phyloP scores from a whole-genome alignment of 2,113 vertebrate species.

The Austrofundulus limnaeus region DNA sequence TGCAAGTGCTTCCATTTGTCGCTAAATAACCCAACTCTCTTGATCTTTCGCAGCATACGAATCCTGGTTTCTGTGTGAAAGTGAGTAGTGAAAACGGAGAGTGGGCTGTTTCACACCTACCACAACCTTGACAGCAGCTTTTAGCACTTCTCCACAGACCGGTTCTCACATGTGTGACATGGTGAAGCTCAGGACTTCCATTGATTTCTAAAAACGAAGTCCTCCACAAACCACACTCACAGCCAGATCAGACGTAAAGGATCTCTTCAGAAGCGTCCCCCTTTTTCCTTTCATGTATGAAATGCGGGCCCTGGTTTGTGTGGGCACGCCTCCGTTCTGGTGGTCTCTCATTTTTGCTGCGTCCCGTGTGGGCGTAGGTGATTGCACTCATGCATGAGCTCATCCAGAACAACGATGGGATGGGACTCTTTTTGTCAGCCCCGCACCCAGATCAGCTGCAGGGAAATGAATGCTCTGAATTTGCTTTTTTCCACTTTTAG shows the following conservation, averaged over 20 bases:
- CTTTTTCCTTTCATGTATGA: slow-evolving; percentile 60
- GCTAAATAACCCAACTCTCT: slow-evolving; percentile 18
- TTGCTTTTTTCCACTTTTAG: no score
- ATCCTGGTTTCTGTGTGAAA: slow-evolving; percentile 39
- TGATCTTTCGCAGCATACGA: slow-evolving; percentile 21
- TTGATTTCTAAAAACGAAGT: slow-evolving; percentile 58
- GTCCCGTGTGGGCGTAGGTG: slow-evolving; percentile 39
- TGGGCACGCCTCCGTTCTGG: slow-evolving; percentile 32
- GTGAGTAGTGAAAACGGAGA: slow-evolving; percentile 48
- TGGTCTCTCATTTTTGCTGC: slow-evolving; percentile 32
- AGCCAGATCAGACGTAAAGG: slow-evolving; percentile 64
- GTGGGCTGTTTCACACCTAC: slow-evolving; percentile 63
- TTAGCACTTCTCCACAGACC: slow-evolving; percentile 57
- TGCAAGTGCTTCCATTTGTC: slow-evolving; percentile 37
- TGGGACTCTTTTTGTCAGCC: slow-evolving; percentile 25
- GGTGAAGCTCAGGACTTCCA: slow-evolving; percentile 60
- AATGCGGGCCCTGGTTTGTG: slow-evolving; percentile 22
- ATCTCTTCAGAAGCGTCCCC: slow-evolving; percentile 57
- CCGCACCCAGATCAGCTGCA: slow-evolving; percentile 59
- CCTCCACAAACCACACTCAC: slow-evolving; percentile 46
- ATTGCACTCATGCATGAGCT: slow-evolving; percentile 43
- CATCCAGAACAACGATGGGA: slow-evolving; percentile 37
- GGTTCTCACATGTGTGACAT: slow-evolving; percentile 53
- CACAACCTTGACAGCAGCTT: slow-evolving; percentile 49
- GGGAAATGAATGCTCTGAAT: no score